These are phyloP conservation scores for Hirundo rustica DNA, from an alignment of 2,797 vertebrate species.

Conservation along the genomic window DNA sequence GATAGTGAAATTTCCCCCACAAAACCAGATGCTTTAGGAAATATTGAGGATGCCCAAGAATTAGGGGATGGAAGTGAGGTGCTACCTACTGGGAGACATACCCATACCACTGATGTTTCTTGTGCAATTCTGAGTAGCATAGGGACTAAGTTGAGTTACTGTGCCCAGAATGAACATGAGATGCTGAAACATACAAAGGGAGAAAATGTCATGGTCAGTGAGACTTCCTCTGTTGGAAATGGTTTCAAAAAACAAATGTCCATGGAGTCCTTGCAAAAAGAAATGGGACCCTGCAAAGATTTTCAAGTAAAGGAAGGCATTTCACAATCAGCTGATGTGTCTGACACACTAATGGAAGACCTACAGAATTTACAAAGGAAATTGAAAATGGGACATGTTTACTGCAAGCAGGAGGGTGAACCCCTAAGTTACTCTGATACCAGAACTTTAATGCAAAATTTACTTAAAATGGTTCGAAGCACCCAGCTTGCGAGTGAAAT, in stretches of 20 bases:
- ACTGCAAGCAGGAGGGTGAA: slow-evolving; percentile 31
- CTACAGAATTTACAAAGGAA: slow-evolving; percentile 29
- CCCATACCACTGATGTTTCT: neutral
- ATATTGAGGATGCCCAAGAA: neutral
- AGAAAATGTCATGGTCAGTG: neutral
- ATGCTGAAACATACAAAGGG: neutral
- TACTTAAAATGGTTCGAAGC: slow-evolving; percentile 48
- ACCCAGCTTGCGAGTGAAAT: neutral
- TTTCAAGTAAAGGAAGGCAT: neutral
- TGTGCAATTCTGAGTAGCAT: neutral
- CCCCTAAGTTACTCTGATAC: slow-evolving; percentile 45
- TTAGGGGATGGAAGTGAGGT: neutral
- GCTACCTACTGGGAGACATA: neutral
- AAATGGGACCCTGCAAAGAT: neutral
- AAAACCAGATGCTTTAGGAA: slow-evolving; percentile 1
- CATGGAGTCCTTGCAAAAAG: neutral
- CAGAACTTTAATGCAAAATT: slow-evolving; percentile 64
- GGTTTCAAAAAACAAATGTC: neutral
- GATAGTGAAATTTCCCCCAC: neutral
- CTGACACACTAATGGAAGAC: neutral
- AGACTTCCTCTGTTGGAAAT: slow-evolving; percentile 17
- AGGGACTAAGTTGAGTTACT: neutral
- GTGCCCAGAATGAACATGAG: neutral
- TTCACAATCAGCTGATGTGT: neutral
- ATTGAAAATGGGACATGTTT: slow-evolving; percentile 4